Conservation (phyloP, 1,140 invertebrate species). For the Palaemon carinicauda region DNA sequence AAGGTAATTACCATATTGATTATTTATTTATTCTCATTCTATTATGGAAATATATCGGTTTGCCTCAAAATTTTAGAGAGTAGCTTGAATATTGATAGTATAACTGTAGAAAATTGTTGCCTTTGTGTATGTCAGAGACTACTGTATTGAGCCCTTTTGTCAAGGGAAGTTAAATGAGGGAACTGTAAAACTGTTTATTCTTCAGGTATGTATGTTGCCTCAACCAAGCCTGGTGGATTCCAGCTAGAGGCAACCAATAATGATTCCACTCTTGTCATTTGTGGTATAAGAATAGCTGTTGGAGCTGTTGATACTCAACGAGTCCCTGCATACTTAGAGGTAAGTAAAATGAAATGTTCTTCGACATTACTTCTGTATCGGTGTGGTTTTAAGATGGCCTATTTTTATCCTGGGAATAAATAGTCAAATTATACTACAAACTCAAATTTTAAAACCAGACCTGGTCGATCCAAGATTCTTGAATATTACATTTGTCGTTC, state of each 20-base stretch:
- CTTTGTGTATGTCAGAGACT: too few relatives aligned
- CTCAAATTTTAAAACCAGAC: too few relatives aligned
- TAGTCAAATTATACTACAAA: too few relatives aligned
- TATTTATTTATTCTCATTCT: background rate
- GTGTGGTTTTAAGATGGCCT: too few relatives aligned
- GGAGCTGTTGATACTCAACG: conserved; percentile 87
- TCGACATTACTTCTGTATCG: too few relatives aligned
- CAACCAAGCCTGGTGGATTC: conserved; percentile 87
- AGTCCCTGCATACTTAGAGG: conserved; percentile 84
- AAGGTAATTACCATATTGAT: conserved; percentile 63
- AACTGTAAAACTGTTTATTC: background rate
- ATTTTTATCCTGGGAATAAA: too few relatives aligned
- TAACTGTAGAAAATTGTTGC: too few relatives aligned
- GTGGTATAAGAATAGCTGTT: conserved; percentile 82
- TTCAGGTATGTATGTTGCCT: conserved; percentile 86
- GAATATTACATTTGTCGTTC: too few relatives aligned
- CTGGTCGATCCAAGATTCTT: too few relatives aligned
- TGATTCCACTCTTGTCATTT: conserved; percentile 84
- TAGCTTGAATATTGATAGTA: too few relatives aligned
- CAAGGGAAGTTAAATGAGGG: too few relatives aligned
- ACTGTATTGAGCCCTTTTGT: too few relatives aligned
- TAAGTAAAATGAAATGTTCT: conserved; percentile 60
- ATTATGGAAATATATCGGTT: background rate
- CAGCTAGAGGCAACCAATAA: conserved; percentile 88
- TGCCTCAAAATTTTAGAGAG: background rate